A percentile compares a stretch with the other conserved stretches of the same genome.
phyloP scores from a whole-genome alignment of 2,797 vertebrate species.

The Alosa sapidissima region DNA sequence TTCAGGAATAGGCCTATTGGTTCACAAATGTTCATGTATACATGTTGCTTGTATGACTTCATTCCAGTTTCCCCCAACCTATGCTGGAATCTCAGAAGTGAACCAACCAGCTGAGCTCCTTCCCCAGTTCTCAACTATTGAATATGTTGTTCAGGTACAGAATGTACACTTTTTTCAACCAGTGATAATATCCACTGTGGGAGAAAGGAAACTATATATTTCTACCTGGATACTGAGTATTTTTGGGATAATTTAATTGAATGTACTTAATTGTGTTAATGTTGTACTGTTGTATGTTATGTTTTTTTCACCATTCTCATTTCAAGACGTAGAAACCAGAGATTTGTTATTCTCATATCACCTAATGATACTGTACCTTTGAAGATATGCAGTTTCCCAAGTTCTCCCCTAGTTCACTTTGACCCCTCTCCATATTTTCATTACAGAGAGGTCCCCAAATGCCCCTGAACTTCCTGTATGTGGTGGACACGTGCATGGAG shows the following conservation, averaged over 20 bases:
- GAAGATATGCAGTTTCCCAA: not conserved
- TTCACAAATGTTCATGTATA: not conserved
- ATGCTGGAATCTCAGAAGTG: conserved; percentile 94
- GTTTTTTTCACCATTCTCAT: not conserved
- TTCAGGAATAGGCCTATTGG: not conserved
- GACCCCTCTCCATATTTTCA: conserved; percentile 23
- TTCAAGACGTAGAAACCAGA: not conserved
- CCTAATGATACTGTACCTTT: not conserved
- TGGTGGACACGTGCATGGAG: conserved; percentile 98
- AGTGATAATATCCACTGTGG: not conserved
- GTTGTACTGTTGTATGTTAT: no score
- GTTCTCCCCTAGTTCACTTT: not conserved
- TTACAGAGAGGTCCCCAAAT: conserved; percentile 91
- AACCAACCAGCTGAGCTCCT: conserved; percentile 96
- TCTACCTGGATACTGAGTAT: not conserved
- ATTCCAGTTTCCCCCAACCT: conserved; percentile 91
- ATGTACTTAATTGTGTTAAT: no score
- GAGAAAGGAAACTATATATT: not conserved
- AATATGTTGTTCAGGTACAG: conserved; percentile 94
- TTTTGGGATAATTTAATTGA: no score
- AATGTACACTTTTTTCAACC: not conserved
- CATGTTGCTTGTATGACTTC: not conserved
- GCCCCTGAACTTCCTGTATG: conserved; percentile 95
- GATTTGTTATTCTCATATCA: not conserved
- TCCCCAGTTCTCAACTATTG: conserved; percentile 96